Evolutionary conservation across 2,797 vertebrate species (phyloP), one percentile per base, ranked within the genome.

Genomic region (Thalassophryne amazonica): DNA sequence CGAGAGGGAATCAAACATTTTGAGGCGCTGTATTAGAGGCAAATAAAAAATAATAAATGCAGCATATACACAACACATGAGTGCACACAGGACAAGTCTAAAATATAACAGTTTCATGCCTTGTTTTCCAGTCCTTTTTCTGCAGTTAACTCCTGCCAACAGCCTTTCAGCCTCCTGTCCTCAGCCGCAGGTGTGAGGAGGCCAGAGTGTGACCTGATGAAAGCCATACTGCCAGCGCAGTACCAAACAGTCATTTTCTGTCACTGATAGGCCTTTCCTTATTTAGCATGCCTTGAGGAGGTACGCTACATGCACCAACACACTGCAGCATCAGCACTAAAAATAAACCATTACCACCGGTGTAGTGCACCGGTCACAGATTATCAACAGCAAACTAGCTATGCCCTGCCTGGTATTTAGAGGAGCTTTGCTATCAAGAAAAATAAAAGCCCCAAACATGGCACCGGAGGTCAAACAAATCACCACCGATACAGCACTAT

Each of bases 131-230:
- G 9, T 50, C 72, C 70, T 54, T 74, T 61, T 80, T 21, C 63
- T 70, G 78, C 78, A 82, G 86, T 90, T 92, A 90, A 80, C 81
- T 89, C 84, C 79, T 90, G 83, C 67, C 62, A 73, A 59, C 69
- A 74, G 38, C 41, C 61, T 69, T 70, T 85, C 77, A 80, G 63
- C 76, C 70, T 67, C 61, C 77, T 71, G 73, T 85, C 69, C 69
- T 49, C 60, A 61, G 41, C 46, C 35, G 43, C 72, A 76, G 82
- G 76, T 88, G 75, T 66, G 73, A 83, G 52, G 58, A 67, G 76
- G 54, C 55, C 64, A 58, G 76, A n/a, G 85, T 85, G 86, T 79
- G 81, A 88, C 81, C 77, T 67, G 83, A 87, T 79, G 78, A 83
- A 85, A 88, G 65, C 57, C 79, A 86, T 65, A 67, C 78, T 60